phyloP scores from a whole-genome alignment of 2,888 invertebrate species.

The Apamea sordens region DNA sequence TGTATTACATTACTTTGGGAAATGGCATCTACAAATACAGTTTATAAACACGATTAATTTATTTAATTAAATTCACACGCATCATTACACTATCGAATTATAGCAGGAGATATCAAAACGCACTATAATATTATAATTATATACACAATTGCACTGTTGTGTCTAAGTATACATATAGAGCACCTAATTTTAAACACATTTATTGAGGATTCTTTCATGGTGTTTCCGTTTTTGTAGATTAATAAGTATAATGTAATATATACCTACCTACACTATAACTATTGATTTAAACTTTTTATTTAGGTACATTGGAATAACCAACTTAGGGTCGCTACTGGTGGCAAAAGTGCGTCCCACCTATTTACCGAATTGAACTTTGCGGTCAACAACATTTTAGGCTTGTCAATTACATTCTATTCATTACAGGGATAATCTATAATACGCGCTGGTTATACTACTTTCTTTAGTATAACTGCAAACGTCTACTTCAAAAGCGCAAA shows the following conservation, averaged over 20 bases:
- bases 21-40: conserved; percentile 66
- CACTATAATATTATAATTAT: conserved; percentile 68
- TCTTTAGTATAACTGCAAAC: background rate
- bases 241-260: conserved; percentile 21
- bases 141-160: conserved; percentile 82
- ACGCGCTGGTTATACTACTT: background rate
- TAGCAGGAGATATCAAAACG: conserved; percentile 59
- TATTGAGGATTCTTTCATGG: conserved; percentile 46
- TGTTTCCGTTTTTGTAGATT: conserved; percentile 41
- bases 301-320: conserved; percentile 22
- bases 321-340: conserved; percentile 18
- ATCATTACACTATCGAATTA: conserved; percentile 67
- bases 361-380: background rate
- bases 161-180: conserved; percentile 79
- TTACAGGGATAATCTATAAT: background rate
- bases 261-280: conserved; percentile 19
- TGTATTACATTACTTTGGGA: conserved; percentile 52
- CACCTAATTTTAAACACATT: conserved; percentile 75
- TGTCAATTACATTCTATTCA: background rate
- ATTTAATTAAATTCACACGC: conserved; percentile 62
- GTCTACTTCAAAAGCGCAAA: background rate
- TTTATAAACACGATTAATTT: conserved; percentile 71
- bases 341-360: conserved; percentile 5
- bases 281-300: conserved; percentile 16
- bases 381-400: too few relatives aligned